phyloP scores from a whole-genome alignment of 2,888 invertebrate species.

The Agonum fuliginosum region DNA sequence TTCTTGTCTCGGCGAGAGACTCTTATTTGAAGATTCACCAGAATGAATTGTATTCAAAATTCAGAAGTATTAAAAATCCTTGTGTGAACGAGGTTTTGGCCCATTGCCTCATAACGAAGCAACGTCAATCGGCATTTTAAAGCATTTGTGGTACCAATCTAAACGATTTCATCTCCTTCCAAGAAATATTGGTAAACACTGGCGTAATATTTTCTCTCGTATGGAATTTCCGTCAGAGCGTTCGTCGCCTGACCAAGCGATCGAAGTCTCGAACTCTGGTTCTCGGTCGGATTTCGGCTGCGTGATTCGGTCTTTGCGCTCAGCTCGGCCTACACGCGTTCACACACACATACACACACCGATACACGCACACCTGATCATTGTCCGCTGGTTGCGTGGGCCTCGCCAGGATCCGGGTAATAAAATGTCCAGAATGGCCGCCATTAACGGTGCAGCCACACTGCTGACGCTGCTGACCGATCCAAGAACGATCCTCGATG shows the following conservation, averaged over 20 bases:
- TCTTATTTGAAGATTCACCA: too few relatives aligned
- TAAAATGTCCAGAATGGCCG: conserved; percentile 54
- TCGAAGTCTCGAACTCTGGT: not conserved
- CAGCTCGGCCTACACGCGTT: not conserved
- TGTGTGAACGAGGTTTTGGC: too few relatives aligned
- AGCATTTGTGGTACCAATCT: too few relatives aligned
- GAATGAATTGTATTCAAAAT: too few relatives aligned
- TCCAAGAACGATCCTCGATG: not conserved
- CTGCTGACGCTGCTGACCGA: not conserved
- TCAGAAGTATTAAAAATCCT: too few relatives aligned
- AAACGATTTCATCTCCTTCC: too few relatives aligned
- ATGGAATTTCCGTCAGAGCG: conserved; percentile 37
- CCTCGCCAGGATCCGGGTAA: conserved; percentile 56
- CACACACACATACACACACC: conserved; percentile 13
- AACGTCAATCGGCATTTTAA: too few relatives aligned
- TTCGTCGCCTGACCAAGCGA: not conserved
- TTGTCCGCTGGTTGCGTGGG: conserved; percentile 53
- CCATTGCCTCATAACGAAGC: too few relatives aligned
- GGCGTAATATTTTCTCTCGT: not conserved
- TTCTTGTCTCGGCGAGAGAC: too few relatives aligned
- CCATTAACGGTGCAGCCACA: conserved; percentile 52
- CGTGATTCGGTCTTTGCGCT: conserved; percentile 26
- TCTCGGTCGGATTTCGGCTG: conserved; percentile 37
- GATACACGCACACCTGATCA: conserved; percentile 49
- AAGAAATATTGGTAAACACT: not conserved